Evolutionary conservation across 2,797 vertebrate species (phyloP).

Genomic region (Pogoniulus pusillus): DNA sequence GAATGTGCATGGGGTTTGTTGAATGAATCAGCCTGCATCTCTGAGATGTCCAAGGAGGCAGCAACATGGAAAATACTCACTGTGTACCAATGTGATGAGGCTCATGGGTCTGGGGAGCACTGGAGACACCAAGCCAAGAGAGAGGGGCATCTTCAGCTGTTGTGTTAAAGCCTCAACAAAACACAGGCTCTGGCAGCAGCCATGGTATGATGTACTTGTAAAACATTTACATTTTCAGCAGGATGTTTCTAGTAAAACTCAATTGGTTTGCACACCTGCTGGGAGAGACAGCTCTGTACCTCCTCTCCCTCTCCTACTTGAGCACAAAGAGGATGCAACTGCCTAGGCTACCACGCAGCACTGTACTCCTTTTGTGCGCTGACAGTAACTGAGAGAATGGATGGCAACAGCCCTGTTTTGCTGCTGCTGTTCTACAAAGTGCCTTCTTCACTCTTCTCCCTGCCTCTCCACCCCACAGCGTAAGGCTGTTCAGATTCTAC

Average conservation of each 20-base stretch:
- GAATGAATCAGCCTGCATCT: neutral
- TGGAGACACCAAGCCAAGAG: neutral
- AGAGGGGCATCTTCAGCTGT: neutral
- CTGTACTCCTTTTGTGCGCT: neutral
- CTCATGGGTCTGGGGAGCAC: neutral
- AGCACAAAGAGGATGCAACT: conserved; percentile 3
- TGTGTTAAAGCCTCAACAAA: neutral
- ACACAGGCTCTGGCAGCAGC: neutral
- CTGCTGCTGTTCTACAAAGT: neutral
- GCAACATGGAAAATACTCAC: neutral
- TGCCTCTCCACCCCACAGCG: neutral
- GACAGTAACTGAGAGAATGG: conserved; percentile 44
- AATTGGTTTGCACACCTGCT: conserved; percentile 43
- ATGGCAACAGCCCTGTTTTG: neutral
- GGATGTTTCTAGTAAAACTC: conserved; percentile 56
- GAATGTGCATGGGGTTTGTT: neutral
- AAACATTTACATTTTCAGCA: conserved; percentile 54
- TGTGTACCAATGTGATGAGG: neutral
- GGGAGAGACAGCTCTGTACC: conserved; percentile 15
- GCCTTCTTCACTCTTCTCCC: neutral
- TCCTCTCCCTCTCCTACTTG: neutral
- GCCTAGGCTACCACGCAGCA: neutral
- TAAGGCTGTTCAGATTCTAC: neutral
- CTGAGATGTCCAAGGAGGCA: neutral
- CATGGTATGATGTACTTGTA: neutral